Evolutionary conservation across 2,113 vertebrate genomes (phyloP).

Genomic region (Strigops habroptila): DNA sequence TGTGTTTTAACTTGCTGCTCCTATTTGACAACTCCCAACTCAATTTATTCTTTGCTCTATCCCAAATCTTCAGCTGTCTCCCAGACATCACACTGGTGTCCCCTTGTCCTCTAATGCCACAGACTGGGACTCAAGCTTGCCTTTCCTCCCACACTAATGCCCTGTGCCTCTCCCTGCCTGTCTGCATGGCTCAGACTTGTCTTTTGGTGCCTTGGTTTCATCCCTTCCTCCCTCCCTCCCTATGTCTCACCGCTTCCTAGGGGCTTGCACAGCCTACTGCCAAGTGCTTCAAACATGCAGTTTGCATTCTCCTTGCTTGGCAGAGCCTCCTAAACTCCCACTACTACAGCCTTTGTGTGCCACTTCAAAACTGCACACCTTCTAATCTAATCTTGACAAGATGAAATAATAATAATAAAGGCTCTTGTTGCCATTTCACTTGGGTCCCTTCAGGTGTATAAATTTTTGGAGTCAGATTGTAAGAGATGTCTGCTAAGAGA

Average conservation of each 20-base stretch:
- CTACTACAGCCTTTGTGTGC: background rate
- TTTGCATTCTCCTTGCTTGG: slow-evolving; percentile 4
- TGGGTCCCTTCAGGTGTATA: background rate
- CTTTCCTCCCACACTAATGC: background rate
- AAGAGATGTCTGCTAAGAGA: background rate
- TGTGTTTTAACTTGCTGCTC: background rate
- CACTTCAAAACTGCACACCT: background rate
- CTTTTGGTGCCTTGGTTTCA: background rate
- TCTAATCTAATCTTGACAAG: background rate
- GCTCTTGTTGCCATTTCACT: background rate
- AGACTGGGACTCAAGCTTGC: background rate
- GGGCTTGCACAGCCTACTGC: background rate
- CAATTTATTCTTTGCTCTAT: background rate
- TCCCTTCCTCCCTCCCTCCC: background rate
- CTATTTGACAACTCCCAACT: background rate
- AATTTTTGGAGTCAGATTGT: background rate
- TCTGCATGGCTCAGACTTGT: background rate
- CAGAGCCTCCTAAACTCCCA: background rate
- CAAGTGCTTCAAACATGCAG: background rate
- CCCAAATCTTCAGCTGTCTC: background rate
- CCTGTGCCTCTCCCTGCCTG: background rate
- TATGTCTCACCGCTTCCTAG: background rate
- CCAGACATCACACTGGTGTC: background rate
- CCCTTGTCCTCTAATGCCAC: background rate
- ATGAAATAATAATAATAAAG: background rate